Evolutionary conservation across 2,888 invertebrate genomes (phyloP).

Genomic region (Anaspis maculata): DNA sequence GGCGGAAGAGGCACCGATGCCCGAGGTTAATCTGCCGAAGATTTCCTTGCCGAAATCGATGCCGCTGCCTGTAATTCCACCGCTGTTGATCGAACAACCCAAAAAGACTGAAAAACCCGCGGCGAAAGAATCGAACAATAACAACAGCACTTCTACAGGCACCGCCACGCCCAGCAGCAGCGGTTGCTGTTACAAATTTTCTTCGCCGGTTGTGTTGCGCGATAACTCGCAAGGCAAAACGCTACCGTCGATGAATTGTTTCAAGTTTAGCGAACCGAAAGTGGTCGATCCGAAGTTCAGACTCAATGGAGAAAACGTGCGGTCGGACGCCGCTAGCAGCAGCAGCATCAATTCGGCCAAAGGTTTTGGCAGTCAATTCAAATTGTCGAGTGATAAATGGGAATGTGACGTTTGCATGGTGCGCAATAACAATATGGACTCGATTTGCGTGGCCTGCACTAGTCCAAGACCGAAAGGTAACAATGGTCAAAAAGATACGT

Average conservation of each 20-base stretch:
- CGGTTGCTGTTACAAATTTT: constrained; percentile 45
- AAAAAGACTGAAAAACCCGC: constrained; percentile 2
- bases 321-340: constrained; percentile 41
- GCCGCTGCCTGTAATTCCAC: constrained; percentile 44
- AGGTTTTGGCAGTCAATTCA: constrained; percentile 31
- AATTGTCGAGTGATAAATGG: constrained; percentile 37
- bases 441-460: constrained; percentile 48
- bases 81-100: constrained; percentile 19
- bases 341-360: constrained; percentile 38
- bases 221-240: constrained; percentile 39
- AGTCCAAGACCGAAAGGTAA: constrained; percentile 26
- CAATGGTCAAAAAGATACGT: too few relatives aligned
- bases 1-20: constrained; percentile 38
- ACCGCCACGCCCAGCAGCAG: constrained; percentile 14
- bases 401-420: constrained; percentile 48
- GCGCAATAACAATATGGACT: constrained; percentile 41
- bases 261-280: constrained; percentile 49
- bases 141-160: constrained; percentile 6
- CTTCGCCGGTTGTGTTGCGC: constrained; percentile 45
- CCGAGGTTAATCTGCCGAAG: constrained; percentile 46
- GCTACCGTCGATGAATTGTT: constrained; percentile 45
- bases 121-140: constrained; percentile 15
- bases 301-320: constrained; percentile 19
- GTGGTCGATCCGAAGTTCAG: constrained; percentile 13
- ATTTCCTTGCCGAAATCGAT: constrained; percentile 49